Base-by-base conservation (phyloP, 2,113 vertebrate species). In the Rhinichthys klamathensis region DNA sequence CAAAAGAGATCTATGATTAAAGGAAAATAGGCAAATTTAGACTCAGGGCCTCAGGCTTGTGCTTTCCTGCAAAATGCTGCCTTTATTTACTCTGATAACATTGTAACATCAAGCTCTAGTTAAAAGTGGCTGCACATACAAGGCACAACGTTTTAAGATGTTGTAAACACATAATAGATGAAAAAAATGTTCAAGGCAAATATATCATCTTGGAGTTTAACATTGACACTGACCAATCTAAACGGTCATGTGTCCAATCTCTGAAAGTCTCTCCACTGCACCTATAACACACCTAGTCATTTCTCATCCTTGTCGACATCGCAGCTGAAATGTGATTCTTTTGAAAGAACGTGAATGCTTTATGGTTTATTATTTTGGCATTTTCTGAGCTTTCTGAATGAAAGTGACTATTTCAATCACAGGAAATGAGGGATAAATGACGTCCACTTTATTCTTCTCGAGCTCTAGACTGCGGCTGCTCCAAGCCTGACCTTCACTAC, bases 1-100 rank as follows among this genome's bases (percentile, higher is more conserved):
- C 41, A 49, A 27, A 74, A 8, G 2, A 74, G 70, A 74, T 74
- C n/a, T 74, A 74, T 8, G 70, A 74, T 74, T 74, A 74, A 74
- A 73, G 23, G 4, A 13, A 46, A 44, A 74, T 25, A 46, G 12
- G n/a, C 70, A 25, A 1, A 46, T 74, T 16, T 27, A 46, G 70
- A 74, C 38, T 74, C 41, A 16, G 23, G 70, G 12, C 70, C 41
- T 73, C 38, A 25, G 70, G 70, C n/a, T n/a, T 46, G 41, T 74
- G 70, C 70, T 46, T 74, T n/a, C 12, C n/a, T 49, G 11, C 27
- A 27, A 74, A 70, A 49, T 15, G 41, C 70, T 25, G 2, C n/a
- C 13, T 46, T 73, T 73, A 46, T 73, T 46, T 13, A 15, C 41
- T 49, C n/a, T 16, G 70, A 49, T 74, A 38, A 72, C 44, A n/a